phyloP scores from a whole-genome alignment of 2,797 vertebrate genomes.

The Coilia nasus region DNA sequence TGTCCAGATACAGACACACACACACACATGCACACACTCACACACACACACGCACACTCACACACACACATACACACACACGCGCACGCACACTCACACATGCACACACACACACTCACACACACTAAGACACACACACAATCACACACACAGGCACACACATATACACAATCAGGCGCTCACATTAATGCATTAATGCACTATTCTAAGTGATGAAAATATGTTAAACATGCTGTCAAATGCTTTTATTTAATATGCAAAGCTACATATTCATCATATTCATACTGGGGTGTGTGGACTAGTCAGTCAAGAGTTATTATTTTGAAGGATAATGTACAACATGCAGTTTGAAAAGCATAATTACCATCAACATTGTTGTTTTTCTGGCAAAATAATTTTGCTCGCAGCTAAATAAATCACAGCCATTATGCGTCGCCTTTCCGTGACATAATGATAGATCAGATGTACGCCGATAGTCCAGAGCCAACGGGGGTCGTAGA shows the following conservation, averaged over 20 bases:
- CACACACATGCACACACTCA: no score
- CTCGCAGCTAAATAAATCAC: constrained; percentile 45
- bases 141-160: no score
- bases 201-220: neutral
- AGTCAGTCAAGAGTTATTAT: neutral
- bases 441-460: constrained; percentile 1
- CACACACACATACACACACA: no score
- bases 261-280: neutral
- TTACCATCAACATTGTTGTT: constrained; percentile 39
- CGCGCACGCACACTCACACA: no score
- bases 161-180: no score
- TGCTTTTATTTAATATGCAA: neutral
- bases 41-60: no score
- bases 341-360: neutral
- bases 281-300: neutral
- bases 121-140: no score
- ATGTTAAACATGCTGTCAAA: neutral
- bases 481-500: neutral
- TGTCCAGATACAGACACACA: neutral
- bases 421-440: constrained; percentile 38
- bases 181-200: neutral
- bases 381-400: constrained; percentile 47
- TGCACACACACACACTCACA: no score
- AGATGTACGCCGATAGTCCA: neutral
- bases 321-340: neutral